phyloP scores from a whole-genome alignment of 2,113 vertebrate genomes.

The Syrrhaptes paradoxus region DNA sequence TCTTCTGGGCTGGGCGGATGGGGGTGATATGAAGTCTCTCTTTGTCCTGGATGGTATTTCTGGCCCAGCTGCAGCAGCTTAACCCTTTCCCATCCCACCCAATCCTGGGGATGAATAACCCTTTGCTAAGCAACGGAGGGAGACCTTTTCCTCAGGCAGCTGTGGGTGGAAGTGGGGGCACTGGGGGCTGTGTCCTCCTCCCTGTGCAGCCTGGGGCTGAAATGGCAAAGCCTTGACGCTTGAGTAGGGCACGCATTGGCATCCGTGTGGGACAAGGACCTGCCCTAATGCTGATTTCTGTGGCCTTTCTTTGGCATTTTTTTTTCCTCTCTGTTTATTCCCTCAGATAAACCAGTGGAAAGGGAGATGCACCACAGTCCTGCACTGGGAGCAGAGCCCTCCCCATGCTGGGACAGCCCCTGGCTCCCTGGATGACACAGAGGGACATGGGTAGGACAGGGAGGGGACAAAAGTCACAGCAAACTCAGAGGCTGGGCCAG shows the following conservation, averaged over 20 bases:
- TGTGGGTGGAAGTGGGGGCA: not conserved
- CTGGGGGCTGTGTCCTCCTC: not conserved
- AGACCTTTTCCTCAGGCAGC: not conserved
- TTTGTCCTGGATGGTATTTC: conserved; percentile 46
- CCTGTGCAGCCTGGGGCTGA: not conserved
- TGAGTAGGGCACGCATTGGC: not conserved
- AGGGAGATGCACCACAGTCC: not conserved
- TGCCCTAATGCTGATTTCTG: rapidly evolving
- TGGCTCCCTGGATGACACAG: not conserved
- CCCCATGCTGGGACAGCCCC: not conserved
- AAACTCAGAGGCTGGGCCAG: not conserved
- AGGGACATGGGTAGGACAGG: not conserved
- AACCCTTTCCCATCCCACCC: conserved; percentile 41
- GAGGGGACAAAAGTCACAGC: not conserved
- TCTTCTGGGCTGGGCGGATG: not conserved
- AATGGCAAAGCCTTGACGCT: not conserved
- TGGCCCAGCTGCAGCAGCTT: conserved; percentile 56
- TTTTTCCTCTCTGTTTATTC: not conserved
- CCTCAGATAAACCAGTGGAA: not conserved
- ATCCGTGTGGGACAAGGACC: not conserved
- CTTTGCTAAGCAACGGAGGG: not conserved
- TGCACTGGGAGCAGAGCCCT: not conserved
- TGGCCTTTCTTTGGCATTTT: not conserved
- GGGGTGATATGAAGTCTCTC: conserved; percentile 17
- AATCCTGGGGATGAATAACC: not conserved